These are phyloP conservation scores for Limanda limanda DNA, from an alignment of 2,113 vertebrate genomes.

Conservation along the genomic window DNA sequence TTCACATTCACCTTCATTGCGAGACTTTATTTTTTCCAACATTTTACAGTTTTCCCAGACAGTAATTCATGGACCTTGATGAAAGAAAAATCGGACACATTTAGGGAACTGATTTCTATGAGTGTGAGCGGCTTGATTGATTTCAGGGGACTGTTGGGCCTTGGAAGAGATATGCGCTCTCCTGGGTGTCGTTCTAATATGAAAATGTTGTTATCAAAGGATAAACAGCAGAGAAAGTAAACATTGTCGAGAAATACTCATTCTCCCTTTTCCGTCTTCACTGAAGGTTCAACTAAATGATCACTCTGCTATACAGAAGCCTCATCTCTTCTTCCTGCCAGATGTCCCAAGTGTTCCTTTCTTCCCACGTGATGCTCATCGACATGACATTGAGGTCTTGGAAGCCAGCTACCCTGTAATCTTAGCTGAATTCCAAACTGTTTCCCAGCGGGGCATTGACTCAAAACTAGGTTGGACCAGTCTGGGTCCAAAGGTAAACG, in stretches of 20 bases:
- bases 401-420: constrained; percentile 86
- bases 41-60: too few species aligned
- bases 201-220: not conserved
- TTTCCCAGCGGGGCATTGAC: constrained; percentile 82
- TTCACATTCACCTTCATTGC: too few species aligned
- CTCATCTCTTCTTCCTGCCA: constrained; percentile 88
- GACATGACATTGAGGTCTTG: constrained; percentile 89
- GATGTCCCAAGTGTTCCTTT: constrained; percentile 90
- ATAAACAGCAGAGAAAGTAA: not conserved
- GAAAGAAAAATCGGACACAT: too few species aligned
- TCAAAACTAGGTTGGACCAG: constrained; percentile 84
- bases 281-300: constrained; percentile 75
- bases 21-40: too few species aligned
- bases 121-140: too few species aligned
- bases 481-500: constrained; percentile 81
- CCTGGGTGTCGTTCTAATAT: not conserved
- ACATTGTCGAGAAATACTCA: not conserved
- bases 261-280: constrained; percentile 11
- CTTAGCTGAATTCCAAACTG: constrained; percentile 85
- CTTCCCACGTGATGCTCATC: constrained; percentile 89
- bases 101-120: too few species aligned
- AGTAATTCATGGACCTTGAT: too few species aligned
- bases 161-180: not conserved
- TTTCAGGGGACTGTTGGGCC: too few species aligned
- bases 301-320: constrained; percentile 86